Evolutionary conservation across 2,888 invertebrate species (phyloP), one percentile per base, ranked within the genome.

Genomic region (Diadromus collaris): DNA sequence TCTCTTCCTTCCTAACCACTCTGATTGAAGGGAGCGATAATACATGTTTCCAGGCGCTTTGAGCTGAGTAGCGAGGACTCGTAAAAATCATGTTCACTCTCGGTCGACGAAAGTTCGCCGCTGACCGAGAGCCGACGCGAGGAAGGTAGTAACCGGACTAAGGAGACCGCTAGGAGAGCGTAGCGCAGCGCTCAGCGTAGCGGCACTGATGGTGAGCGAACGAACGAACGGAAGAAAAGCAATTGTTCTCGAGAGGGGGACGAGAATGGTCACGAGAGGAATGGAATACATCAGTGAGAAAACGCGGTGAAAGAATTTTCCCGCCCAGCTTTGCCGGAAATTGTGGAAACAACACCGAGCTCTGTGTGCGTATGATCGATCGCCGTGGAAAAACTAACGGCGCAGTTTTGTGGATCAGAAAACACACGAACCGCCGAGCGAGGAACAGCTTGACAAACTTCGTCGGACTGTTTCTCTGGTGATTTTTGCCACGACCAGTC

Each of bases 21-120:
- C 68, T 72, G 79, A 79, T 79, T 76, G 79, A 76, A 75, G 58
- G 76, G 79, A 58, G 79, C 72, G 72, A 76, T 72, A 71, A 63
- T 76, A 58, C 68, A 64, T 44, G 61, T 56, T 76, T 60, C 69
- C 32, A 46, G 76, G 71, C 69, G 67, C 67, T 75, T n/a, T 68
- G 54, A 71, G 58, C 34, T 16, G 21, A 56, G 61, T 32, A 64
- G 63, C n/a, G 71, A 71, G 38, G 75, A 79, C 79, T 65, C 32
- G 73, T 41, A 71, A 56, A 80, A 76, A 72, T 79, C 68, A 72
- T 73, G 65, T 46, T 68, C 48, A 58, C 60, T 19, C 48, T 46
- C 13, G 44, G 73, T 38, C 67, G 75, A 67, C 73, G 65, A 71
- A 79, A 76, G 56, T 79, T 76, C 65, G 60, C 51, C n/a, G 68